A percentile compares a stretch with the other conserved stretches of the same genome.
These are phyloP conservation scores for Nesidiocoris tenuis DNA, from an alignment of 2,888 invertebrate species.

Conservation along the genomic window DNA sequence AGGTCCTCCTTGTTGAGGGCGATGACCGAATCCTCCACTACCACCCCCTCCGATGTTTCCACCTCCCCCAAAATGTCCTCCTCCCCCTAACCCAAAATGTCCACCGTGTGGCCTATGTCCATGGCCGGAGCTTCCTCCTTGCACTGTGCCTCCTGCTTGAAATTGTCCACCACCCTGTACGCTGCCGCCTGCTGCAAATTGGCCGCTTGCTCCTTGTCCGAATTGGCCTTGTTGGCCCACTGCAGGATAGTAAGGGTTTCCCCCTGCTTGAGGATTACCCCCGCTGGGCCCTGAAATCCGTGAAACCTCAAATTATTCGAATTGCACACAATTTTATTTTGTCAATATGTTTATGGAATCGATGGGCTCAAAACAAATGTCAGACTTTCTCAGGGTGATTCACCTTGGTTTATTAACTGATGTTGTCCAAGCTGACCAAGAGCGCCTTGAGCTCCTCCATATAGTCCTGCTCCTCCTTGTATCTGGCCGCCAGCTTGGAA, in stretches of 20 bases:
- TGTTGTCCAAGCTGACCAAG: conserved; percentile 11
- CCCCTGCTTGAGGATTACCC: conserved; percentile 24
- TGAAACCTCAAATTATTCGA: too few relatives aligned
- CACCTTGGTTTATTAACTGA: conserved; percentile 20
- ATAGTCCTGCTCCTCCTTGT: conserved; percentile 23
- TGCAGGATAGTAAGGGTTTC: neutral
- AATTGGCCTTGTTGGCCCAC: neutral
- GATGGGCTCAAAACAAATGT: too few relatives aligned
- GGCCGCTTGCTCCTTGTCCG: conserved; percentile 31
- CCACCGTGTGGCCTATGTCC: conserved; percentile 16
- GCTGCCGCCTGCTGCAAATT: conserved; percentile 39
- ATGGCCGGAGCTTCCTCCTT: conserved; percentile 24
- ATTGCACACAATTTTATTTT: too few relatives aligned
- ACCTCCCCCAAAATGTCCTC: conserved; percentile 32
- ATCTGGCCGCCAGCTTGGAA: conserved; percentile 29
- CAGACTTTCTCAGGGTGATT: too few relatives aligned
- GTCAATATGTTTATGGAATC: too few relatives aligned
- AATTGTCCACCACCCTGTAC: conserved; percentile 44
- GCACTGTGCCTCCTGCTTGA: conserved; percentile 37
- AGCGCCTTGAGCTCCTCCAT: conserved; percentile 21
- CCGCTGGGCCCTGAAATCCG: conserved; percentile 21
- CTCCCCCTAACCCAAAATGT: conserved; percentile 38
- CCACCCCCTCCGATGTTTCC: conserved; percentile 38
- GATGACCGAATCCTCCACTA: conserved; percentile 32
- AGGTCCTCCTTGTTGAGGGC: conserved; percentile 29